phyloP scores from a whole-genome alignment of 30 jellyfish, hydroid and myxozoan genomes.

The Turritopsis dohrnii region DNA sequence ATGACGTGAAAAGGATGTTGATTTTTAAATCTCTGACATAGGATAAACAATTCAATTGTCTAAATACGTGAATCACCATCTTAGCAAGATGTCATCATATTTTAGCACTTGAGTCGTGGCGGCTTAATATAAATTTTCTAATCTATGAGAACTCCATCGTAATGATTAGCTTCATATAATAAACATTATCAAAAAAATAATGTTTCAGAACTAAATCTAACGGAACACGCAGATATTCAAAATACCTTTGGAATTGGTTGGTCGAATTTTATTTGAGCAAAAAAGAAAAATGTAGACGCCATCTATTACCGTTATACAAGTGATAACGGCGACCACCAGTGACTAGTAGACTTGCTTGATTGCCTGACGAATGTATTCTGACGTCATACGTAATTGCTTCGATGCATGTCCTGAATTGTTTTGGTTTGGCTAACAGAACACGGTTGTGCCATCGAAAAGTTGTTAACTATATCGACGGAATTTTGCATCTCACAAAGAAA shows the following conservation, averaged over 20 bases:
- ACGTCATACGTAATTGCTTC: neutral
- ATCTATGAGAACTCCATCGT: neutral
- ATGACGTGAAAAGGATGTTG: neutral
- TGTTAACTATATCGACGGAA: neutral
- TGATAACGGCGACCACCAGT: neutral
- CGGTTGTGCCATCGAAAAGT: neutral
- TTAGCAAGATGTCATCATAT: neutral
- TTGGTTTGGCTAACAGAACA: neutral
- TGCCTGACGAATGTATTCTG: neutral
- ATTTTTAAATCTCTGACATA: neutral
- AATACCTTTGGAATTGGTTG: neutral
- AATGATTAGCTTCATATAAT: neutral
- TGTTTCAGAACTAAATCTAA: too few species aligned
- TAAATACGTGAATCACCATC: too few species aligned
- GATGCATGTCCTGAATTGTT: neutral
- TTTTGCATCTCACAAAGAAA: neutral
- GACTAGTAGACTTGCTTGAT: neutral
- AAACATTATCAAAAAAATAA: too few species aligned
- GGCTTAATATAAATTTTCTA: too few species aligned
- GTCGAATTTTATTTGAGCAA: neutral
- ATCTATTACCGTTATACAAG: neutral
- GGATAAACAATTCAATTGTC: neutral
- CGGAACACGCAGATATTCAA: neutral
- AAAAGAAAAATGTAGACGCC: neutral
- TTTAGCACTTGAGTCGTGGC: too few species aligned